These are phyloP conservation scores for Lophotis ruficrista DNA, from an alignment of 2,113 vertebrate species.

Conservation along the genomic window DNA sequence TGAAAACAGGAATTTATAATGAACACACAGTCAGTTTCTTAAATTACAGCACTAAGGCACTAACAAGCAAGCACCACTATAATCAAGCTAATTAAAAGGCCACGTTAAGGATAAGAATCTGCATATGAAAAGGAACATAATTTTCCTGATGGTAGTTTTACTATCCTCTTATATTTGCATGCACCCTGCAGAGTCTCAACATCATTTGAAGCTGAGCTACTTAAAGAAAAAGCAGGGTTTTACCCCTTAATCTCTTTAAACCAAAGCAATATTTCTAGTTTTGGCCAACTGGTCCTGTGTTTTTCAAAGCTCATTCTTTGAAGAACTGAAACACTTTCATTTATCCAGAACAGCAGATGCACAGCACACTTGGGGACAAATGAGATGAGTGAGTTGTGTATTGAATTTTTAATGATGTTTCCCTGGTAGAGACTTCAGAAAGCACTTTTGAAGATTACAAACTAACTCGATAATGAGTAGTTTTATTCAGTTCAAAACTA, in stretches of 20 bases:
- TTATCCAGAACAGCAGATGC: slow-evolving; percentile 60
- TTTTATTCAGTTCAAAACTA: slow-evolving; percentile 16
- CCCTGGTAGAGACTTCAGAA: slow-evolving; percentile 52
- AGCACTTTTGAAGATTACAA: slow-evolving; percentile 56
- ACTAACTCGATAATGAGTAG: neutral
- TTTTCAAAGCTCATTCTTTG: slow-evolving; percentile 52
- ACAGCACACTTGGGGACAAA: slow-evolving; percentile 50
- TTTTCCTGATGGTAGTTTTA: slow-evolving; percentile 53
- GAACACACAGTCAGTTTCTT: slow-evolving; percentile 25
- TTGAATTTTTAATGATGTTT: slow-evolving; percentile 69
- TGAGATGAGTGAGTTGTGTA: slow-evolving; percentile 45
- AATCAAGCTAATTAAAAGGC: slow-evolving; percentile 66
- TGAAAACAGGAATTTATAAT: slow-evolving; percentile 41
- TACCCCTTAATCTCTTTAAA: slow-evolving; percentile 44
- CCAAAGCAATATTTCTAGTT: slow-evolving; percentile 16
- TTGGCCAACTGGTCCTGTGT: slow-evolving; percentile 11
- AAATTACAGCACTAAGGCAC: slow-evolving; percentile 40
- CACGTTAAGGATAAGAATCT: slow-evolving; percentile 48
- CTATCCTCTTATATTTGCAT: slow-evolving; percentile 45
- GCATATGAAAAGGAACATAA: slow-evolving; percentile 48
- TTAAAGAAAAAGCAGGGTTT: slow-evolving; percentile 24
- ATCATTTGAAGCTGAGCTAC: slow-evolving; percentile 23
- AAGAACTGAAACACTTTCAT: slow-evolving; percentile 35
- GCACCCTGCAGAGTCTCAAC: neutral
- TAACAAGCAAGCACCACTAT: slow-evolving; percentile 37